phyloP scores from a whole-genome alignment of 2,888 invertebrate species.

The Rhogogaster chlorosoma region DNA sequence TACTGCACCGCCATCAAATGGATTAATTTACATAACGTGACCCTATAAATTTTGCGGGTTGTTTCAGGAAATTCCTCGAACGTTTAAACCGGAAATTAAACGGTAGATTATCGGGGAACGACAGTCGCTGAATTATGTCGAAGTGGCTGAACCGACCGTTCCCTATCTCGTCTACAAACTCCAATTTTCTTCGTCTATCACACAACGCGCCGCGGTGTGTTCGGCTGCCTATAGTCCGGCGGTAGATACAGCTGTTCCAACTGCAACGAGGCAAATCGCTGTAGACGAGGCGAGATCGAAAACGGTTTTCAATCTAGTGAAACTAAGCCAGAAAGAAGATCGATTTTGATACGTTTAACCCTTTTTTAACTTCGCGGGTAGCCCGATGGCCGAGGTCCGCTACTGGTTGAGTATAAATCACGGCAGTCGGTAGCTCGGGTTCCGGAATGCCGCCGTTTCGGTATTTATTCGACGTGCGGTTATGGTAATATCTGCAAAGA shows the following conservation, averaged over 20 bases:
- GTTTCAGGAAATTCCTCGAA: slow-evolving; percentile 31
- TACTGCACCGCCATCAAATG: neutral
- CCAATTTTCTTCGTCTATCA: neutral
- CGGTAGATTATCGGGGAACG: slow-evolving; percentile 18
- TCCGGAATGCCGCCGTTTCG: slow-evolving; percentile 56
- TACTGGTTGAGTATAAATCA: slow-evolving; percentile 56
- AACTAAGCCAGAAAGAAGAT: neutral
- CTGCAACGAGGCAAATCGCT: too few relatives aligned
- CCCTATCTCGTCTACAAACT: neutral
- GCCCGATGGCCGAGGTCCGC: neutral
- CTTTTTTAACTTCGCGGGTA: neutral
- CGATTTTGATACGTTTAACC: neutral
- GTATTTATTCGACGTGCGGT: slow-evolving; percentile 57
- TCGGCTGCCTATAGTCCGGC: neutral
- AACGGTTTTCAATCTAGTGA: neutral
- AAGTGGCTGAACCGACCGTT: neutral
- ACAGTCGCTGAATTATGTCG: neutral
- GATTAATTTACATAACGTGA: slow-evolving; percentile 29
- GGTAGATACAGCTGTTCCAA: neutral
- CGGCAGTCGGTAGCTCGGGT: slow-evolving; percentile 32
- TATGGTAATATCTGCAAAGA: slow-evolving; percentile 59
- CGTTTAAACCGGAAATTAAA: slow-evolving; percentile 36
- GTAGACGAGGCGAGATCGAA: neutral
- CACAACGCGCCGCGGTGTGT: neutral
- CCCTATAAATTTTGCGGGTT: slow-evolving; percentile 18